Percentiles rank a stretch among this genome's conserved stretches.
Conservation (phyloP, 2,113 vertebrate species). For the Epinephelus moara region DNA sequence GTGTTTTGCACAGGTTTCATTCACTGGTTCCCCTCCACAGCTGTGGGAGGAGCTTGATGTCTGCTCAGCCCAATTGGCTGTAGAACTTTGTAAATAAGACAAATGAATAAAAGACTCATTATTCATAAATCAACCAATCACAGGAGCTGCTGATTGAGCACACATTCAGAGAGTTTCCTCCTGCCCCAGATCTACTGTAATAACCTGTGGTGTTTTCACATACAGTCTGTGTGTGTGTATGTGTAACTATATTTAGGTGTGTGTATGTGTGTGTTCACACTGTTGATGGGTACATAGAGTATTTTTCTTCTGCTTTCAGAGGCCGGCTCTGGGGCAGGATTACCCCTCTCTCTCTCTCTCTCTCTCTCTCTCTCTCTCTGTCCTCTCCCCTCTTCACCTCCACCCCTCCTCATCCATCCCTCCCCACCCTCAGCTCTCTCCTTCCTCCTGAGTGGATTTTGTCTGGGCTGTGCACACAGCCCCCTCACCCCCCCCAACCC, state of each 20-base stretch:
- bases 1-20: slow-evolving; percentile 1
- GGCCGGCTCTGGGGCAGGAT: slow-evolving; percentile 52
- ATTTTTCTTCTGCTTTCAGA: slow-evolving; percentile 35
- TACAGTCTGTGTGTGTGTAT: not conserved
- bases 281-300: not conserved
- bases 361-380: slow-evolving; percentile 53
- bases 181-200: not conserved
- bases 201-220: not conserved
- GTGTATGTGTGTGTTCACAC: slow-evolving; percentile 4
- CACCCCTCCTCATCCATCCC: slow-evolving; percentile 49
- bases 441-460: slow-evolving; percentile 57
- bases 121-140: slow-evolving; percentile 4
- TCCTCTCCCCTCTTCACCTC: slow-evolving; percentile 29
- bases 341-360: slow-evolving; percentile 60
- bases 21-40: not conserved
- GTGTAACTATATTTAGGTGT: slow-evolving; percentile 12
- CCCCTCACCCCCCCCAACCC: slow-evolving; percentile 18
- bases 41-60: slow-evolving; percentile 12
- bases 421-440: slow-evolving; percentile 53
- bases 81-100: not conserved
- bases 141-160: not conserved
- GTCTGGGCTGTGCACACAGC: slow-evolving; percentile 60
- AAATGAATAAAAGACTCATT: not conserved
- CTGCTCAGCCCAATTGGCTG: not conserved
- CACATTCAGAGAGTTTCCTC: not conserved